Base-by-base conservation (phyloP, 2,113 vertebrate genomes). In the Sula dactylatra region DNA sequence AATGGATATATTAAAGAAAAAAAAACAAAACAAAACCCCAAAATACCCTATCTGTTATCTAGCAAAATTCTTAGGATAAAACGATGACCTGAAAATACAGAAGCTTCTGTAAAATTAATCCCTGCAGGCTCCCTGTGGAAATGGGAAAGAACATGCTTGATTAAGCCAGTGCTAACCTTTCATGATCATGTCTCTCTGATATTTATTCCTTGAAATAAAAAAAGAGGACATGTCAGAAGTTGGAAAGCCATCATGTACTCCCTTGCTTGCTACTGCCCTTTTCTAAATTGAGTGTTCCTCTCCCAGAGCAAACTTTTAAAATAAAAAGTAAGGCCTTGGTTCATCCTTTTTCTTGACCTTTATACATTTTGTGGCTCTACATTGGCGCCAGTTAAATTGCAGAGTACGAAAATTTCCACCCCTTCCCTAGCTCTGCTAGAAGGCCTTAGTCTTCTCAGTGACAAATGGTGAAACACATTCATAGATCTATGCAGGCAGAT, bases 151-250 rank as follows among this genome's bases (percentile, higher is more conserved):
- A 76, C 76, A 82, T 92, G 80, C 82, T 94, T 97, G 92, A 97
- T 97, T 94, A 97, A 94, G 65, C 80, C 2, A 7, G 80, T 88
- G 76, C 55, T 94, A 94, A 95, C 88, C 88, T 96, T 97, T 97
- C 12, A 64, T 88, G 96, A 72, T 88, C 64, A 42, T 82, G 76
- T 88, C 93, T 95, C 92, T 74, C 59, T 97, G 94, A 62, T 94
- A 92, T 96, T 97, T 96, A 81, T 88, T 95, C 69, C 82, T 13
- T 92, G 82, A 90, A 97, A 88, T 93, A 94, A 96, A 88, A 88
- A 93, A 95, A 96, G 38, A 16, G 52, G 76, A 92, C 86, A 55
- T 94, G 86, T 88, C 71, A 92, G 76, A 71, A 88, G 34, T 74
- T 47, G 31, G 95, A 88, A 92, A 86, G n/a, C 50, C 64, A 32